A percentile compares a stretch with the other conserved stretches of the same genome.
phyloP scores from a whole-genome alignment of 2,797 vertebrate species.

The Sternotherus odoratus region DNA sequence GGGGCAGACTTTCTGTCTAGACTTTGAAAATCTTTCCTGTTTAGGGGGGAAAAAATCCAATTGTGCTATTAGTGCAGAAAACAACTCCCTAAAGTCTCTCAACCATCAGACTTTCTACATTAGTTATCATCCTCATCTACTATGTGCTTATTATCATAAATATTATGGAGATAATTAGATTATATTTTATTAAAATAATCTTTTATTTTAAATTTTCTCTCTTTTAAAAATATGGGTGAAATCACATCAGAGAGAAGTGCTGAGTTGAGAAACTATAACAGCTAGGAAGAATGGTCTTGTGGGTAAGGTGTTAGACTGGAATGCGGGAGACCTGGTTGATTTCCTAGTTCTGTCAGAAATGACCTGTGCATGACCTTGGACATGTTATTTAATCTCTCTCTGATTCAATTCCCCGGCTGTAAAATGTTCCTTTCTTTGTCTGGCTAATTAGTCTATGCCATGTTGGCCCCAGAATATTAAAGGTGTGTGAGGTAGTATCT shows the following conservation, averaged over 20 bases:
- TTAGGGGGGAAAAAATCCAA: background rate
- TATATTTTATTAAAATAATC: background rate
- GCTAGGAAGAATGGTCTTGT: background rate
- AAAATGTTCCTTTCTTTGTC: background rate
- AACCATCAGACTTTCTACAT: background rate
- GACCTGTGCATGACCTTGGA: fast-evolving
- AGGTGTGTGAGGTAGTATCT: background rate
- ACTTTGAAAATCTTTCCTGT: background rate
- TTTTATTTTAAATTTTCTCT: fast-evolving
- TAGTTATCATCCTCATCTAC: background rate
- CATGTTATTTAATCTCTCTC: background rate
- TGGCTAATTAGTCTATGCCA: too few relatives aligned
- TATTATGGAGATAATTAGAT: background rate
- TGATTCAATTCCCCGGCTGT: background rate
- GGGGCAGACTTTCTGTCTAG: background rate
- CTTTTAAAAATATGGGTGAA: background rate
- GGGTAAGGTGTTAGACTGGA: background rate
- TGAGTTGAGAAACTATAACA: background rate
- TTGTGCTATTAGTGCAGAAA: background rate
- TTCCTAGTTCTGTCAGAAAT: background rate
- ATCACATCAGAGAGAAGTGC: background rate
- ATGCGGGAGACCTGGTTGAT: background rate
- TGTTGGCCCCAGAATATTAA: background rate
- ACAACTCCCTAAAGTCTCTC: background rate
- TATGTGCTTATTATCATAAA: background rate